A percentile compares a stretch with the other conserved stretches of the same genome.
These are phyloP conservation scores for Riptortus pedestris DNA, from an alignment of 1,140 invertebrate species.

Conservation along the genomic window DNA sequence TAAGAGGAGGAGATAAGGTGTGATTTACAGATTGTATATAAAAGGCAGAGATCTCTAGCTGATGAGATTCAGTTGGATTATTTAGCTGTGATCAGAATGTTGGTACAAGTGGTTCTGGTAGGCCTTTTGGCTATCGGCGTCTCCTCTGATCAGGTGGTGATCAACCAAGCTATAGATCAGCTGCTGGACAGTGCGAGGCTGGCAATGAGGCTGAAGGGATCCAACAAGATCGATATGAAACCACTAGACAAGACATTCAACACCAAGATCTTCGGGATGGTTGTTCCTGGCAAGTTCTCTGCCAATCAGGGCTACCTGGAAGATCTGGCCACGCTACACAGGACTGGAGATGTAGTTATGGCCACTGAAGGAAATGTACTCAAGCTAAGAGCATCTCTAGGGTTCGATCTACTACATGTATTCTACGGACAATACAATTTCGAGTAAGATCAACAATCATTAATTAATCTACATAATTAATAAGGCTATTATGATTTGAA, in stretches of 20 bases:
- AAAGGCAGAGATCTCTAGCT: too few species aligned
- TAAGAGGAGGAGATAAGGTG: too few species aligned
- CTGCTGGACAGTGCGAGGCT: slow-evolving; percentile 18
- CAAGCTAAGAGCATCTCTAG: slow-evolving; percentile 8
- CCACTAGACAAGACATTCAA: slow-evolving; percentile 20
- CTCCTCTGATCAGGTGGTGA: slow-evolving; percentile 4
- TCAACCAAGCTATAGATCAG: slow-evolving; percentile 24
- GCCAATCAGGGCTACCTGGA: slow-evolving; percentile 17
- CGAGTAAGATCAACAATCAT: neutral
- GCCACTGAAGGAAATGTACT: slow-evolving; percentile 21
- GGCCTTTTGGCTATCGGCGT: too few species aligned
- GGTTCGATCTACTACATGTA: slow-evolving; percentile 5
- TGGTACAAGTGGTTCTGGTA: too few species aligned
- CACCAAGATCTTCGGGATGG: slow-evolving; percentile 17
- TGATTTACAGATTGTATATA: too few species aligned
- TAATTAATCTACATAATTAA: too few species aligned
- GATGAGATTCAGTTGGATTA: too few species aligned
- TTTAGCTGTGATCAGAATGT: too few species aligned
- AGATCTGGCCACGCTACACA: slow-evolving; percentile 14
- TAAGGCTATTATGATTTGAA: too few species aligned
- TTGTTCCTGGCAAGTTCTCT: slow-evolving; percentile 14
- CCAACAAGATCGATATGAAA: slow-evolving; percentile 18
- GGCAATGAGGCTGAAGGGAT: slow-evolving; percentile 10
- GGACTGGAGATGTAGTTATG: slow-evolving; percentile 26
- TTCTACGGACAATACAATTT: slow-evolving; percentile 21